Evolutionary conservation across 1,140 invertebrate species (phyloP).

Genomic region (Dinoponera quadriceps): DNA sequence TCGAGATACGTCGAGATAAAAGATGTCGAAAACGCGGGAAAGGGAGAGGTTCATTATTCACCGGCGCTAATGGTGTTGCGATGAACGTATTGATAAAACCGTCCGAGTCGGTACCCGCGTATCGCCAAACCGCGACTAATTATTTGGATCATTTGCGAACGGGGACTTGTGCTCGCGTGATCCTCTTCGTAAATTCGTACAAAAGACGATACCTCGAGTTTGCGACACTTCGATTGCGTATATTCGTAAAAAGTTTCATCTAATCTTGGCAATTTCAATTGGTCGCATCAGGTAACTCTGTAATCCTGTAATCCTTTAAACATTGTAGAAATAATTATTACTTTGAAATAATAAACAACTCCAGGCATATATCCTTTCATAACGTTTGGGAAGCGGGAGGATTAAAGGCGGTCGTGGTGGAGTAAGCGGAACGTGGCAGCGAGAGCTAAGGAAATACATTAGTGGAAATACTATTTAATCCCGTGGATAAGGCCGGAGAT

Average conservation of each 20-base stretch:
- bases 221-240: background rate
- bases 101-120: background rate
- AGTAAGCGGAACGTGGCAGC: background rate
- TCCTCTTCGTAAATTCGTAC: background rate
- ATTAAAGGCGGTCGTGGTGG: slow-evolving; percentile 39
- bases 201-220: background rate
- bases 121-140: background rate
- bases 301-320: background rate
- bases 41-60: slow-evolving; percentile 43
- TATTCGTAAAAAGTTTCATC: background rate
- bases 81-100: slow-evolving; percentile 26
- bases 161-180: background rate
- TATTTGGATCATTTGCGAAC: background rate
- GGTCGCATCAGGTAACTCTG: too few species aligned
- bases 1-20: background rate
- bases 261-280: background rate
- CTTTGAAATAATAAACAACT: slow-evolving; percentile 12
- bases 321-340: slow-evolving; percentile 7
- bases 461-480: slow-evolving; percentile 51
- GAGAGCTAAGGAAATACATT: slow-evolving; percentile 49
- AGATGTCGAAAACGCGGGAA: background rate
- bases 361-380: slow-evolving; percentile 18
- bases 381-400: slow-evolving; percentile 10
- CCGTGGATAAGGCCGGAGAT: slow-evolving; percentile 28
- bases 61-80: slow-evolving; percentile 9